These are phyloP conservation scores for Drosophila kanapiae DNA, from an alignment of 1,140 invertebrate genomes.

Conservation along the genomic window DNA sequence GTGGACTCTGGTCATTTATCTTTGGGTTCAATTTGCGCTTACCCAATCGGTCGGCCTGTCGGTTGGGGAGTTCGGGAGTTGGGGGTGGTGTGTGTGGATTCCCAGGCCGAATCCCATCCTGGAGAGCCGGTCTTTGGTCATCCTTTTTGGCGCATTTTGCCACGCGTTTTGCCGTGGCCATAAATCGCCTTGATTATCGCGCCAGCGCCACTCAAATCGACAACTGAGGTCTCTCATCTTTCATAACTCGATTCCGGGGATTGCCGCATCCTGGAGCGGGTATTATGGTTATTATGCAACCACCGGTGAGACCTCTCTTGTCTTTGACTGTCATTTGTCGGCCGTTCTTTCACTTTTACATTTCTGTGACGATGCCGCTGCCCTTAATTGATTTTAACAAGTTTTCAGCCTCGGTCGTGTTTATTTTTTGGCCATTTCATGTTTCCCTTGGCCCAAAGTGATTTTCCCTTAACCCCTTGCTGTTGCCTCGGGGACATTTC, in stretches of 20 bases:
- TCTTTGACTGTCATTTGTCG: constrained; percentile 54
- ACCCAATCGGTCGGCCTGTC: constrained; percentile 59
- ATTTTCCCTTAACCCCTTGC: constrained; percentile 46
- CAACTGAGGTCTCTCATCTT: constrained; percentile 47
- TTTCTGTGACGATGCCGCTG: constrained; percentile 6
- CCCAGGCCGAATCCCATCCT: constrained; percentile 14
- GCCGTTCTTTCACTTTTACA: constrained; percentile 67
- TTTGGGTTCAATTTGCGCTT: constrained; percentile 75
- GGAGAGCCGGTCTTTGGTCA: constrained; percentile 49
- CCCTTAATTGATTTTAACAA: constrained; percentile 77
- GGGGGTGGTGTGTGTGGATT: constrained; percentile 19
- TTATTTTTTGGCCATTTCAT: constrained; percentile 48
- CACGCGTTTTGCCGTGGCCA: constrained; percentile 68
- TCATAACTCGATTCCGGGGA: constrained; percentile 46
- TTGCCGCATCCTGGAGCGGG: constrained; percentile 40
- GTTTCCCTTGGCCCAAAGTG: constrained; percentile 31
- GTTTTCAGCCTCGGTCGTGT: constrained; percentile 38
- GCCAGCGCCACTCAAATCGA: constrained; percentile 53
- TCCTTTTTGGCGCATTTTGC: constrained; percentile 60
- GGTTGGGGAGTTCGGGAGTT: background rate
- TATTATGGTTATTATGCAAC: constrained; percentile 45
- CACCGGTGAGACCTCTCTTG: constrained; percentile 13
- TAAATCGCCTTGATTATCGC: constrained; percentile 80
- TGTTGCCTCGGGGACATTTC: constrained; percentile 1
- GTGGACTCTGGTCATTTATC: constrained; percentile 73